phyloP scores from a whole-genome alignment of 2,113 vertebrate genomes.

The Tenrec ecaudatus region DNA sequence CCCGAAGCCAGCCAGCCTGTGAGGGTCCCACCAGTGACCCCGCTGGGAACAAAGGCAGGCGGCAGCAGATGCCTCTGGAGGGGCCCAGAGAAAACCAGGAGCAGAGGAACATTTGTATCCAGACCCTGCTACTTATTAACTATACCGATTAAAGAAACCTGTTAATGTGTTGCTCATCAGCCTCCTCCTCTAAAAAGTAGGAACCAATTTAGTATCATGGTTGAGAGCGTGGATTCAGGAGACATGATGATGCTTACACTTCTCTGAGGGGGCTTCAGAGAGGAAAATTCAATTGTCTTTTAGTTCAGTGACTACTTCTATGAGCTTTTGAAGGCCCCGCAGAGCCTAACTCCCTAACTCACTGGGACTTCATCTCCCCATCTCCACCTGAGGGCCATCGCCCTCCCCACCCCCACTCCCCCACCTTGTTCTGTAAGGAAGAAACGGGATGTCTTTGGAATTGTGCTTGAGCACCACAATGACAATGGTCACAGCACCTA shows the following conservation, averaged over 20 bases:
- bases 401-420: background rate
- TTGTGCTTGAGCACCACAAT: accelerated
- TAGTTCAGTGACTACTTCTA: too few relatives aligned
- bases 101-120: background rate
- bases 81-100: background rate
- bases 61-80: background rate
- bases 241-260: too few relatives aligned
- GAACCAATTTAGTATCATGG: background rate
- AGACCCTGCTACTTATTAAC: background rate
- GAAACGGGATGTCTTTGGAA: background rate
- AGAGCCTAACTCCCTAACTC: background rate
- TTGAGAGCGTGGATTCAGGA: background rate
- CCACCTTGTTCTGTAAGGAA: background rate
- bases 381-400: background rate
- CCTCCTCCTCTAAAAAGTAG: constrained; percentile 12
- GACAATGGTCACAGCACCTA: background rate
- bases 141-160: background rate
- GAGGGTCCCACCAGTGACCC: background rate
- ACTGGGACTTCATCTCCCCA: background rate
- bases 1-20: background rate
- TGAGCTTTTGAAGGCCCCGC: background rate
- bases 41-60: background rate
- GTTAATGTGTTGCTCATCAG: background rate
- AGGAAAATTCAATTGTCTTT: too few relatives aligned
- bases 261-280: too few relatives aligned